phyloP scores from a whole-genome alignment of 1,140 invertebrate species.

The Cydia amplana region DNA sequence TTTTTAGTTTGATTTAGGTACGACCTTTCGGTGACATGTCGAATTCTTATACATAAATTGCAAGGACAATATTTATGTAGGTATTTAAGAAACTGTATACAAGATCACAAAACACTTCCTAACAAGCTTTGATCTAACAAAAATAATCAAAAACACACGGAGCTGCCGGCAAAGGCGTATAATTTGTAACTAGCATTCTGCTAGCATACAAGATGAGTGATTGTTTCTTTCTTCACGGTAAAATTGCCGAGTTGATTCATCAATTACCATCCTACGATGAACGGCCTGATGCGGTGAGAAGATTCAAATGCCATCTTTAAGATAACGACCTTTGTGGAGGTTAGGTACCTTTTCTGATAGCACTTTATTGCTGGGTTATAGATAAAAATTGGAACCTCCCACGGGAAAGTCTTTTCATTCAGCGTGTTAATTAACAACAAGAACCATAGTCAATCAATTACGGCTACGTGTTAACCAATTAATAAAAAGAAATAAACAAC shows the following conservation, averaged over 20 bases:
- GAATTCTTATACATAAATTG: background rate
- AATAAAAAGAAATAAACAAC: background rate
- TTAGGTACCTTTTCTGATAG: conserved; percentile 16
- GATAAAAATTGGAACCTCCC: conserved; percentile 21
- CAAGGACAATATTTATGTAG: background rate
- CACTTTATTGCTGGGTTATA: conserved; percentile 1
- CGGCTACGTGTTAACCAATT: background rate
- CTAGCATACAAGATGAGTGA: conserved; percentile 28
- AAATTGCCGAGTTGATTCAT: conserved; percentile 37
- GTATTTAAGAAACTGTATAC: background rate
- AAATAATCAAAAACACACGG: conserved; percentile 17
- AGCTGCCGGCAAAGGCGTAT: conserved; percentile 19
- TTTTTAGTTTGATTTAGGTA: no score
- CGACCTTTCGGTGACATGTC: background rate
- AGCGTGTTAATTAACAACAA: conserved; percentile 9
- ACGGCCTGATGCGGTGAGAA: conserved; percentile 20
- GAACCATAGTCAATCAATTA: conserved; percentile 6
- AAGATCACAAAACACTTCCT: background rate
- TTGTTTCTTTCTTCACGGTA: conserved; percentile 37
- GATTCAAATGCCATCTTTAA: conserved; percentile 29
- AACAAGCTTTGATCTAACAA: conserved; percentile 30
- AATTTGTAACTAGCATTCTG: conserved; percentile 28
- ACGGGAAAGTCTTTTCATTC: background rate
- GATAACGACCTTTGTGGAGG: conserved; percentile 28
- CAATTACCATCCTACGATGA: conserved; percentile 37